Conservation (phyloP, 2,797 vertebrate species). For the Garrulus glandarius region DNA sequence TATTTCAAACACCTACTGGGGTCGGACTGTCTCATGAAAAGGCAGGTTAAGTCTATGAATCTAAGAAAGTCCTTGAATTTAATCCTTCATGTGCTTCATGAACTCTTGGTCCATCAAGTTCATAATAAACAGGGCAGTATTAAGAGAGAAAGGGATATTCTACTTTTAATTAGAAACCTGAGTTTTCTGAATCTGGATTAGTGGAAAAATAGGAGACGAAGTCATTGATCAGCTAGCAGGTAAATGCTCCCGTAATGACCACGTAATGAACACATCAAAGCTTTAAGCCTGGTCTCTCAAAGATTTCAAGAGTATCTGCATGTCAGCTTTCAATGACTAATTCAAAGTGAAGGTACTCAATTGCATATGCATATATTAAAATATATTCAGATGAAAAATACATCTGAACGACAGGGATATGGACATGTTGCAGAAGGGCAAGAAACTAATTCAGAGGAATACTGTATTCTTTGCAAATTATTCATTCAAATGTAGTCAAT, state of each 20-base stretch:
- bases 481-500: not conserved
- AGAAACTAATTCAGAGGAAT: not conserved
- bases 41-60: not conserved
- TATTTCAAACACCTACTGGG: not conserved
- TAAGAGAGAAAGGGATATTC: not conserved
- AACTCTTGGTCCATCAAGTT: not conserved
- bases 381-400: constrained; percentile 8
- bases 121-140: not conserved
- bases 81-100: not conserved
- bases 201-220: not conserved
- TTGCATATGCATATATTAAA: not conserved
- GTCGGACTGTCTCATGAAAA: not conserved
- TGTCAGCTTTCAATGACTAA: not conserved
- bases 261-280: not conserved
- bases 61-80: not conserved
- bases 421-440: not conserved
- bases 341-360: not conserved
- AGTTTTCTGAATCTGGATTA: not conserved
- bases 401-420: not conserved
- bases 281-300: not conserved
- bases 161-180: not conserved
- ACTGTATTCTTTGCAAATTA: not conserved
- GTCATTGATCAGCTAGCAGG: not conserved
- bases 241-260: not conserved
- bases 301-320: not conserved